A percentile compares a stretch with the other conserved stretches of the same genome.
These are phyloP conservation scores for Punctoribates punctum DNA, from an alignment of 2,888 invertebrate genomes.

Conservation along the genomic window DNA sequence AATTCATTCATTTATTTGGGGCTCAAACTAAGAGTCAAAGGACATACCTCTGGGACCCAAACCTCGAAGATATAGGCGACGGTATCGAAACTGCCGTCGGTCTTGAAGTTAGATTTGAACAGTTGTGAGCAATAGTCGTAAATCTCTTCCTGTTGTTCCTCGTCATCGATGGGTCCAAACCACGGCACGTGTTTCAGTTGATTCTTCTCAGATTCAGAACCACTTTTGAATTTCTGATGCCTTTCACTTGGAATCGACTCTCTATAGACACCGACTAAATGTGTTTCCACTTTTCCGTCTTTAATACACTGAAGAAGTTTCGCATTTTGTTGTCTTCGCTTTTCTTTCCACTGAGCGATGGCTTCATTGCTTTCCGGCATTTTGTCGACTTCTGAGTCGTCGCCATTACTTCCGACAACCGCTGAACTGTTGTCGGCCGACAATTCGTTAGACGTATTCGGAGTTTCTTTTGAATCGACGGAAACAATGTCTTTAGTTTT, in stretches of 20 bases:
- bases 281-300: constrained; percentile 43
- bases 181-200: constrained; percentile 37
- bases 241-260: constrained; percentile 40
- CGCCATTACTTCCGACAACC: neutral
- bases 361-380: constrained; percentile 8
- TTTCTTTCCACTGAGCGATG: constrained; percentile 39
- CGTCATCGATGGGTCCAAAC: constrained; percentile 46
- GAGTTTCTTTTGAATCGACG: neutral
- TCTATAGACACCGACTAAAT: constrained; percentile 42
- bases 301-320: constrained; percentile 43
- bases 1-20: too few relatives aligned
- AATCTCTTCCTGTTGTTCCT: constrained; percentile 45
- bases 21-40: too few relatives aligned
- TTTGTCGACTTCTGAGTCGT: neutral
- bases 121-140: constrained; percentile 44
- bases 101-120: constrained; percentile 42
- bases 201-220: constrained; percentile 40
- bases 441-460: neutral
- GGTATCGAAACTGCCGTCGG: constrained; percentile 36
- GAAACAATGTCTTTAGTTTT: neutral
- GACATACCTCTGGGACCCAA: constrained; percentile 45
- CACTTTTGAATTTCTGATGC: constrained; percentile 42
- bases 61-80: constrained; percentile 45
- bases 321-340: constrained; percentile 40
- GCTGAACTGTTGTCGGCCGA: neutral